phyloP scores from a whole-genome alignment of 2,888 invertebrate species.

The Drosophila borborema region DNA sequence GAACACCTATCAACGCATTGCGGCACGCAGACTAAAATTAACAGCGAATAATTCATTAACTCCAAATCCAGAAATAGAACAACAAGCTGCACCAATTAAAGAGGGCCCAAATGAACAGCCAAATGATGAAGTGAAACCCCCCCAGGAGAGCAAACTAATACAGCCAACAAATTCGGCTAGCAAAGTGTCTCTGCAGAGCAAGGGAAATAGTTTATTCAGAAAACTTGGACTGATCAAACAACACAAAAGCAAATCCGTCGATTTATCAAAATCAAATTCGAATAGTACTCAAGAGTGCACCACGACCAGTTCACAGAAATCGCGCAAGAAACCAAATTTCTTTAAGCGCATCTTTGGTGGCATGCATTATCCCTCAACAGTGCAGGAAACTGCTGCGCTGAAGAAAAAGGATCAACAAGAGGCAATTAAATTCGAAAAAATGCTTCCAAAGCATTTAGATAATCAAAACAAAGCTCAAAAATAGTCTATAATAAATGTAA shows the following conservation, averaged over 20 bases:
- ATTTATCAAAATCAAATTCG: not conserved
- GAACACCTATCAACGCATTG: conserved; percentile 17
- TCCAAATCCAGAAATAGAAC: not conserved
- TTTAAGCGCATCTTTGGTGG: conserved; percentile 29
- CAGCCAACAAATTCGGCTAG: not conserved
- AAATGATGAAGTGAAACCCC: not conserved
- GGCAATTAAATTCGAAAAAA: not conserved
- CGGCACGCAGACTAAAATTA: conserved; percentile 2
- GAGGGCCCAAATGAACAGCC: too few relatives aligned
- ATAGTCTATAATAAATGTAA: not conserved
- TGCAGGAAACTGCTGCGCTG: not conserved
- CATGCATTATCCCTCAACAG: not conserved
- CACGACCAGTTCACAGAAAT: not conserved
- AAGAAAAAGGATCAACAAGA: not conserved
- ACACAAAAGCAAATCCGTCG: not conserved
- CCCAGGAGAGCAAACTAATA: not conserved
- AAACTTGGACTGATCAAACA: conserved; percentile 9
- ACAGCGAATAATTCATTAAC: not conserved
- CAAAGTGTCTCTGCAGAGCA: not conserved
- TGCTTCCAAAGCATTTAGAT: not conserved
- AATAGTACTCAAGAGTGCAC: not conserved
- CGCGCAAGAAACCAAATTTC: conserved; percentile 25
- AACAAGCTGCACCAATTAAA: not conserved
- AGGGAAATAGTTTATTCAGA: conserved; percentile 1
- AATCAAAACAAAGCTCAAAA: not conserved